phyloP scores from a whole-genome alignment of 2,797 vertebrate species.

The Pangasius larnaudii region DNA sequence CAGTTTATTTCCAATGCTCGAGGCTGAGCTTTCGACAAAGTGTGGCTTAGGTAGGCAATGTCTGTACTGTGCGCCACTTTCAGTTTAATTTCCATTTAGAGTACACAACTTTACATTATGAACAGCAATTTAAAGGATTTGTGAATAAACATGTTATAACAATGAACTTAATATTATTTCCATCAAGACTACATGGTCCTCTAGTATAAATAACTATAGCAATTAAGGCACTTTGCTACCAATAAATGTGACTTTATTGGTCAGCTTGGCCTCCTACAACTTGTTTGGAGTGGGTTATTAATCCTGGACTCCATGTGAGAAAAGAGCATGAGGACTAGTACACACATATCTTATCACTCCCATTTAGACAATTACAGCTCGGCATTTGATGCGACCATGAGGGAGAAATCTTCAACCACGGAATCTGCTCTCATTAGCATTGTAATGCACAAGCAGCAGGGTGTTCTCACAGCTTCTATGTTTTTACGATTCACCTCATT shows the following conservation, averaged over 20 bases:
- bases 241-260: slow-evolving; percentile 62
- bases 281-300: slow-evolving; percentile 64
- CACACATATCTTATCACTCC: slow-evolving; percentile 45
- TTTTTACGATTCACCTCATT: slow-evolving; percentile 81
- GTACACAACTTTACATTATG: neutral
- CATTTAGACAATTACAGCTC: slow-evolving; percentile 48
- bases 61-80: neutral
- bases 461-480: slow-evolving; percentile 69
- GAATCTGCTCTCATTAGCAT: slow-evolving; percentile 77
- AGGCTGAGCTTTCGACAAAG: slow-evolving; percentile 3
- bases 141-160: neutral
- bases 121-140: neutral
- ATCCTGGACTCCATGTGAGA: neutral
- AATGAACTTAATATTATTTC: neutral
- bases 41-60: neutral
- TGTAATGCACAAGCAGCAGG: slow-evolving; percentile 81
- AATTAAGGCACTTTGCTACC: neutral
- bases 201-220: neutral
- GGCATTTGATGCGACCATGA: slow-evolving; percentile 58
- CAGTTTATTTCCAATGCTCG: slow-evolving; percentile 3
- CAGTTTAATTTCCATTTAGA: neutral
- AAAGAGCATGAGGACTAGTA: slow-evolving; percentile 3
- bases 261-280: slow-evolving; percentile 17
- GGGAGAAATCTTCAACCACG: slow-evolving; percentile 70
- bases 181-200: neutral